Evolutionary conservation across 2,888 invertebrate species (phyloP), one percentile per base, ranked within the genome.

Genomic region (Drosophila atroscutellata): DNA sequence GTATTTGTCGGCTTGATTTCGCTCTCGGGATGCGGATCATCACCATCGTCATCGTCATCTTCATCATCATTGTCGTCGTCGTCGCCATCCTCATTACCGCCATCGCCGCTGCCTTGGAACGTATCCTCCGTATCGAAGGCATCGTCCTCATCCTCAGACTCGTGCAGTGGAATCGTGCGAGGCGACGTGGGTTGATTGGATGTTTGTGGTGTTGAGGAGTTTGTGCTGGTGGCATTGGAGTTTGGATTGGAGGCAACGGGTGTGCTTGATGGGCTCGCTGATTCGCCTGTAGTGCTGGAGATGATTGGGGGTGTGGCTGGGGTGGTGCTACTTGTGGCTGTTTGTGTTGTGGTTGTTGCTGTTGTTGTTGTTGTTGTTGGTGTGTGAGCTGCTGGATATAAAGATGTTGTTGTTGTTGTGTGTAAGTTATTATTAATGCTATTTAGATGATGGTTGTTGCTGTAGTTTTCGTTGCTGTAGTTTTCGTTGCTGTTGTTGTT

Each of bases 311-410:
- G 51, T 72, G 57, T 42, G 74, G 54, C 30, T 72, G 55, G 59
- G 15, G 74, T 63, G 50, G 60, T 58, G 51, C 47, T 64, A 55
- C 37, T 47, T 52, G 18, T 50, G 50, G 26, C 39, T 72, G 54
- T 26, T 37, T 26, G 57, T 58, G 6, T 55, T 26, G 60, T 58
- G 3, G 71, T 56, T 30, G 55, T 65, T 52, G 61, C 11, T 62
- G 34, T 60, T 47, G 45, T 32, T 52, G 54, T 45, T 66, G 77
- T 63, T 62, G 73, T 67, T 67, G 81, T 75, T 72, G 77, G 77
- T 79, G 75, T 77, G 62, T 88, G 77, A 90, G 86, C 86, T 86
- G 90, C 83, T 88, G 86, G 86, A 86, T 88, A 86, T 81, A 90
- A 76, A 90, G 81, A 90, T 90, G 81, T 82, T 30, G 34, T 58